phyloP scores from a whole-genome alignment of 1,140 invertebrate species.

The Adelges cooleyi region DNA sequence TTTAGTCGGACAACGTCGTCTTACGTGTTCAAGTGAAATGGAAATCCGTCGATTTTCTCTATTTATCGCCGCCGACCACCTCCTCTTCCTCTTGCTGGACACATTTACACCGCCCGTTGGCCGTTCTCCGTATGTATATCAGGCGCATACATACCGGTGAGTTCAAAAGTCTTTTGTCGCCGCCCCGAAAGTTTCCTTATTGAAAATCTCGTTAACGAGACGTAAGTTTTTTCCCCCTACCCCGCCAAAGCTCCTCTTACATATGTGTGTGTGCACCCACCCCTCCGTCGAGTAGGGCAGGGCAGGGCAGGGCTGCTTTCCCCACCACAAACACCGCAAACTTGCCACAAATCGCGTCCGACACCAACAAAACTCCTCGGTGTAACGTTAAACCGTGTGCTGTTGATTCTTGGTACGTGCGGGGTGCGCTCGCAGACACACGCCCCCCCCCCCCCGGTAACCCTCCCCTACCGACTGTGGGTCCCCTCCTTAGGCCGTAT shows the following conservation, averaged over 20 bases:
- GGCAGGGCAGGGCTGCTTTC: too few species aligned
- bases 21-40: neutral
- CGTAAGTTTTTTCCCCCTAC: conserved; percentile 4
- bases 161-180: conserved; percentile 13
- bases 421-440: too few species aligned
- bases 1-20: too few species aligned
- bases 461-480: too few species aligned
- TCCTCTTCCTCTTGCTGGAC: neutral
- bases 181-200: conserved; percentile 10
- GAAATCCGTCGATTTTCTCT: neutral
- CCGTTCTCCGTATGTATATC: neutral
- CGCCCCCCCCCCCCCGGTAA: too few species aligned
- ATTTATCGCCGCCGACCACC: too few species aligned
- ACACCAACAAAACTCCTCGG: neutral
- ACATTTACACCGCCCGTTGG: neutral
- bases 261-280: too few species aligned
- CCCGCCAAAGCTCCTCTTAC: too few species aligned
- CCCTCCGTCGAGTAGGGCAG: too few species aligned
- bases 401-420: conserved; percentile 11
- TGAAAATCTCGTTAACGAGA: conserved; percentile 24
- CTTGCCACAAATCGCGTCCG: neutral
- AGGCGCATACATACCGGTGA: neutral
- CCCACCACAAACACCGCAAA: neutral
- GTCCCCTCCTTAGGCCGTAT: neutral
- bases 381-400: neutral